These are phyloP conservation scores for Fregetta grallaria DNA, from an alignment of 2,113 vertebrate species.

Conservation along the genomic window DNA sequence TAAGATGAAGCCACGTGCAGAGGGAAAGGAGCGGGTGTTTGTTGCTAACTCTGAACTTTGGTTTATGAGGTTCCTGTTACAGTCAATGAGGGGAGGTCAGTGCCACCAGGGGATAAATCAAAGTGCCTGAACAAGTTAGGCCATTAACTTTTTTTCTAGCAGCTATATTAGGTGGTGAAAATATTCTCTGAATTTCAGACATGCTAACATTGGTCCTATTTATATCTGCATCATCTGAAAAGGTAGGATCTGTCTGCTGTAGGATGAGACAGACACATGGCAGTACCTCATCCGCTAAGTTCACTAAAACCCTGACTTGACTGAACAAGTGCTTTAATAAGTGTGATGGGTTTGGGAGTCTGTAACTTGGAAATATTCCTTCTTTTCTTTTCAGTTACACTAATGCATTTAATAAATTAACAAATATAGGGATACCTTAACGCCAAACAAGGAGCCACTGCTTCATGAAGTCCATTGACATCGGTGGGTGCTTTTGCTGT, in stretches of 20 bases:
- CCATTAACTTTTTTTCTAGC: neutral
- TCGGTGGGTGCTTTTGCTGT: neutral
- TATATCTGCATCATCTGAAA: slow-evolving; percentile 8
- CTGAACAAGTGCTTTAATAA: slow-evolving; percentile 50
- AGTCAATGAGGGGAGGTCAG: neutral
- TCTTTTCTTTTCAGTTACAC: slow-evolving; percentile 37
- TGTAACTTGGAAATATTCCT: slow-evolving; percentile 46
- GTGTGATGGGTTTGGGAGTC: slow-evolving; percentile 21
- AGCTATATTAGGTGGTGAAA: slow-evolving; percentile 3
- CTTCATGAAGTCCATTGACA: neutral
- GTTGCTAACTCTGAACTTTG: neutral
- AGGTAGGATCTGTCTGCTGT: neutral
- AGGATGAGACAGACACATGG: neutral
- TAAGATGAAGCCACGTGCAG: neutral
- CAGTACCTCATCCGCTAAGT: neutral
- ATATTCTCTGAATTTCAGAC: slow-evolving; percentile 26
- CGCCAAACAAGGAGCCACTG: slow-evolving; percentile 3
- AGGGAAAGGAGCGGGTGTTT: neutral
- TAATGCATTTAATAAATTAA: slow-evolving; percentile 61
- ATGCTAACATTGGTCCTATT: neutral
- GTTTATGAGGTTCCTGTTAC: neutral
- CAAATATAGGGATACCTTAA: neutral
- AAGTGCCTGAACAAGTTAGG: neutral
- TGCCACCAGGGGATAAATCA: neutral
- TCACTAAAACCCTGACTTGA: neutral